Evolutionary conservation across 2,797 vertebrate species (phyloP).

Genomic region (Chrysolophus pictus): DNA sequence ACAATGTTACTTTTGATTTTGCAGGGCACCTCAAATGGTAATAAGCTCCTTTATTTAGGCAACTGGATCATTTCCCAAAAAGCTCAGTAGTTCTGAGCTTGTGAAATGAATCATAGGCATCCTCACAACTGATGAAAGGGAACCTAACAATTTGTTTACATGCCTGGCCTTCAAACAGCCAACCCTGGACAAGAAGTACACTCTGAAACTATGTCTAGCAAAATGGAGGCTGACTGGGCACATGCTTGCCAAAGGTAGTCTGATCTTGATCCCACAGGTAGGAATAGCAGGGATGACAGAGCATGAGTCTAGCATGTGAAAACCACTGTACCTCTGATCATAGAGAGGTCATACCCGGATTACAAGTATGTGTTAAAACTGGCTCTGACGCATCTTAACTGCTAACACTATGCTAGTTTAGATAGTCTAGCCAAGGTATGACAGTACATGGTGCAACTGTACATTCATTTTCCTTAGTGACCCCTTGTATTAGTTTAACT

Average conservation of each 20-base stretch:
- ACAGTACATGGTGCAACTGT: not conserved
- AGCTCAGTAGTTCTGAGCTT: conserved; percentile 23
- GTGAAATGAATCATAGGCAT: conserved; percentile 6
- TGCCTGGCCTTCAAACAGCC: not conserved
- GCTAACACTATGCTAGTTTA: not conserved
- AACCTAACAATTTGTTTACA: not conserved
- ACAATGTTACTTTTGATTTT: not conserved
- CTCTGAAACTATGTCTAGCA: not conserved
- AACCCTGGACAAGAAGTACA: not conserved
- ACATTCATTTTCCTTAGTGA: not conserved
- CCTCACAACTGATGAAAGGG: not conserved
- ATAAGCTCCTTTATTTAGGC: conserved; percentile 51
- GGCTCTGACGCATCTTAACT: not conserved
- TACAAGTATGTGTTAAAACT: not conserved
- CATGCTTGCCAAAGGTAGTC: not conserved
- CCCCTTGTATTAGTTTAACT: not conserved
- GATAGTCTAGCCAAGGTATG: not conserved
- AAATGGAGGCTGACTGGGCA: not conserved
- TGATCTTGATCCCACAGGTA: not conserved
- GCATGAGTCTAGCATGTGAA: not conserved
- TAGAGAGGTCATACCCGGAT: not conserved
- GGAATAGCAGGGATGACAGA: not conserved
- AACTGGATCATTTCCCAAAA: not conserved
- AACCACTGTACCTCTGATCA: not conserved
- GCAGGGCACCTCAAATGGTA: not conserved